A percentile compares a stretch with the other conserved stretches of the same genome.
These are phyloP conservation scores for Lasaia peninsularis DNA, from an alignment of 1,140 invertebrate genomes.

Conservation along the genomic window DNA sequence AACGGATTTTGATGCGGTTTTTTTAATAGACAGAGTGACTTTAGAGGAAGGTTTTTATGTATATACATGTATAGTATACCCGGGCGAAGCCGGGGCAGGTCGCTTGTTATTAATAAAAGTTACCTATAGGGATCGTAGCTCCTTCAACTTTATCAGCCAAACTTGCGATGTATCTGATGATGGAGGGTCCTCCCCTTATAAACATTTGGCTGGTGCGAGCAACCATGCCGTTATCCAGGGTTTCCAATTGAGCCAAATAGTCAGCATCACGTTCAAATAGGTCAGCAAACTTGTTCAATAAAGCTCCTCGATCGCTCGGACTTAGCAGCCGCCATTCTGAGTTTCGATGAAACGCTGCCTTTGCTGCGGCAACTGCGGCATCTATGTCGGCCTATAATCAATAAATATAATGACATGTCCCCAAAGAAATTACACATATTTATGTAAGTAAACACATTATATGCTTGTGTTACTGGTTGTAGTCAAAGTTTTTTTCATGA, in stretches of 20 bases:
- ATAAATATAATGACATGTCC: no score
- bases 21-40: no score
- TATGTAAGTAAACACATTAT: no score
- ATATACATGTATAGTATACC: no score
- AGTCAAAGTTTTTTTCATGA: no score
- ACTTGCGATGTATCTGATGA: conserved; percentile 27
- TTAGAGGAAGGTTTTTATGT: no score
- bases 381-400: no score
- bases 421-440: no score
- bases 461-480: no score
- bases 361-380: conserved; percentile 86
- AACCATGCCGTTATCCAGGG: not conserved
- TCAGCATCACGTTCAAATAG: not conserved
- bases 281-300: conserved; percentile 79
- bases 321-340: conserved; percentile 85
- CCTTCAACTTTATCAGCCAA: conserved; percentile 84
- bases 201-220: not conserved
- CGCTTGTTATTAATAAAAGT: no score
- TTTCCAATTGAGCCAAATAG: not conserved
- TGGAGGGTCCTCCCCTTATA: conserved; percentile 45
- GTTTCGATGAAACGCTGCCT: conserved; percentile 81
- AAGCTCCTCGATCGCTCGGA: conserved; percentile 78
- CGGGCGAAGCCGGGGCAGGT: no score
- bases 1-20: no score
- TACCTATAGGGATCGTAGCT: conserved; percentile 37